Evolutionary conservation across 1,140 invertebrate species (phyloP), one percentile per base, ranked within the genome.

Genomic region (Drosophila prosaltans): DNA sequence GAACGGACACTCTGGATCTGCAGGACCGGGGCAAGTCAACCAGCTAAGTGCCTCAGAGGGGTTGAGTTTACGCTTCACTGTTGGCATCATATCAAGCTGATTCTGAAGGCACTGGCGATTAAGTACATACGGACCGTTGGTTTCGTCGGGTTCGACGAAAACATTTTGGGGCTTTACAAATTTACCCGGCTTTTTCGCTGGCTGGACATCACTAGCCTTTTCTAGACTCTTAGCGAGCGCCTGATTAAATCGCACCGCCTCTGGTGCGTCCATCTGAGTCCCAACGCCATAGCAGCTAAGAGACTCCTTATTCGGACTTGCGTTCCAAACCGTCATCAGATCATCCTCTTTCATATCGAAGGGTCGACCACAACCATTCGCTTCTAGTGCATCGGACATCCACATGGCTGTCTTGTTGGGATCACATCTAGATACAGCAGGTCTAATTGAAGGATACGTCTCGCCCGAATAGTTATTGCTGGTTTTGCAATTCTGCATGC

Each of bases 71-170:
- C 36, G 59, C 9, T n/a, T 36, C 1, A 88, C 65, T 30, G 60
- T 74, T 8, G 83, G 84, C 80, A 88, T 88, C 6, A 9, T 65
- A 0, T 40, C 28, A 4, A 88, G n/a, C 26, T 74, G 70, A 2
- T 3, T 9, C 6, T 59, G 26, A 2, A 86, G 65, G 10, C 74
- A 43, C 0, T 24, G 9, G 0, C 69, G 67, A 59, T 86, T 76
- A 0, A 86, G 62, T 1, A 88, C 59, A 26, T 65, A 59, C 9
- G 54, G 7, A 0, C 62, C 62, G 11, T 54, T 41, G 1, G 54
- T 7, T 0, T 54, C 58, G 11, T 54, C 36, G 1, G 59, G 54
- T 24, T 36, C 8, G 2, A 40, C 9, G 3, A 6, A n/a, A 7
- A 3, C 11, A 28, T 8, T 32, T 21, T 39, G n/a, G 7, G 43